Evolutionary conservation across 2,797 vertebrate genomes (phyloP).

Genomic region (Acomys russatus): DNA sequence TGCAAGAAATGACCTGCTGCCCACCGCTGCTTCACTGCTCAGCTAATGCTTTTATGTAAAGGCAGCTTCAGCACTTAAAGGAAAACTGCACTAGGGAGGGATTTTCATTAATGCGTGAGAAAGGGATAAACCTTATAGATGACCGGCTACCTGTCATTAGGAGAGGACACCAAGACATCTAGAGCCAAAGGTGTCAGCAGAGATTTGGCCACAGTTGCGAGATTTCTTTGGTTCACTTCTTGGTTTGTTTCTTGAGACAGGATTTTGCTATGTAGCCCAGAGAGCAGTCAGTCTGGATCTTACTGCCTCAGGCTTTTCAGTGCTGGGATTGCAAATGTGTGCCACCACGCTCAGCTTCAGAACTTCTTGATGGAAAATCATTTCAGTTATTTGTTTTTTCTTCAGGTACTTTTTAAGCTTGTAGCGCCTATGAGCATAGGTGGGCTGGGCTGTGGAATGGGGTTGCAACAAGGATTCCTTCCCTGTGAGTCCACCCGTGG

Average conservation of each 20-base stretch:
- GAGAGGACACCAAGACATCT: not conserved
- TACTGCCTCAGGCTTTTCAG: not conserved
- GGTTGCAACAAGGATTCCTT: not conserved
- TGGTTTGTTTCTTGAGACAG: not conserved
- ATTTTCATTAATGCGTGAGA: not conserved
- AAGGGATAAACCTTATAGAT: not conserved
- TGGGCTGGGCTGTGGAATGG: not conserved
- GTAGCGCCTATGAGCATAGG: not conserved
- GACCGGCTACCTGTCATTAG: not conserved
- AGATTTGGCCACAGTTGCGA: not conserved
- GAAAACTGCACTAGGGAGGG: not conserved
- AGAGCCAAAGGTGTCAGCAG: not conserved
- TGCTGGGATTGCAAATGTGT: not conserved
- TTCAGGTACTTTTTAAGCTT: not conserved
- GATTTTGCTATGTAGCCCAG: not conserved
- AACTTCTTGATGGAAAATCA: not conserved
- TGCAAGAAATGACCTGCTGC: fast-evolving
- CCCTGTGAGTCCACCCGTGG: not conserved
- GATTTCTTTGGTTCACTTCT: not conserved
- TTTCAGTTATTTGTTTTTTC: too few species aligned
- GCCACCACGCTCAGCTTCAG: not conserved
- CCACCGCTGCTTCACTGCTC: fast-evolving
- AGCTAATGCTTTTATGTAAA: not conserved
- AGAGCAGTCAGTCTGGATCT: not conserved
- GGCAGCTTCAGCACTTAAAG: not conserved